Evolutionary conservation across 2,113 vertebrate genomes (phyloP).

Genomic region (Emberiza fucata): DNA sequence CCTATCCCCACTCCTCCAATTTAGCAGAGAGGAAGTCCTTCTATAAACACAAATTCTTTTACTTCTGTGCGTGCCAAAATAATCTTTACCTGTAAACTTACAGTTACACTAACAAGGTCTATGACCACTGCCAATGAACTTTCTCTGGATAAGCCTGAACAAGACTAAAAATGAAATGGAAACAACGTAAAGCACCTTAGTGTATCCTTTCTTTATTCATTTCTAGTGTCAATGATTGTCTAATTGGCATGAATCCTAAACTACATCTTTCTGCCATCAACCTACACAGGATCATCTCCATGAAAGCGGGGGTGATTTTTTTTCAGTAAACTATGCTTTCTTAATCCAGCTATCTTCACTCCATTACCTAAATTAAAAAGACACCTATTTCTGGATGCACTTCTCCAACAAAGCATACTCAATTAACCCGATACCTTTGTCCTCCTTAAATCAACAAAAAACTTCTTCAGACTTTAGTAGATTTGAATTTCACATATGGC

Average conservation of each 20-base stretch:
- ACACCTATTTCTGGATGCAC: neutral
- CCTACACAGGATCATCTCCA: neutral
- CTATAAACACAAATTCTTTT: neutral
- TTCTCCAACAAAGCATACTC: neutral
- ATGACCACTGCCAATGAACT: neutral
- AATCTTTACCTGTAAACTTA: neutral
- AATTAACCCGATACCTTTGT: neutral
- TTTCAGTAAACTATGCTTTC: neutral
- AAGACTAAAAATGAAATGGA: neutral
- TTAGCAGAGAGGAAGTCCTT: neutral
- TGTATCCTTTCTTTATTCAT: neutral
- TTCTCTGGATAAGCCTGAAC: neutral
- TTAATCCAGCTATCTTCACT: neutral
- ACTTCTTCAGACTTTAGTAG: neutral
- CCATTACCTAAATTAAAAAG: neutral
- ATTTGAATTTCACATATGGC: neutral
- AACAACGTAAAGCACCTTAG: neutral
- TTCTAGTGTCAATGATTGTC: neutral
- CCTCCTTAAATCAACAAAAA: neutral
- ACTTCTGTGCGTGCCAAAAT: neutral
- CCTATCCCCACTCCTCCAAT: fast-evolving
- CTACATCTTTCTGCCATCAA: neutral
- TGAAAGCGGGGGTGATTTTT: fast-evolving
- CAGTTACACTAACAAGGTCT: neutral
- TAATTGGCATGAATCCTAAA: neutral